A percentile compares a stretch with the other conserved stretches of the same genome.
These are phyloP conservation scores for Drosophila borborema DNA, from an alignment of 2,888 invertebrate species.

Conservation along the genomic window DNA sequence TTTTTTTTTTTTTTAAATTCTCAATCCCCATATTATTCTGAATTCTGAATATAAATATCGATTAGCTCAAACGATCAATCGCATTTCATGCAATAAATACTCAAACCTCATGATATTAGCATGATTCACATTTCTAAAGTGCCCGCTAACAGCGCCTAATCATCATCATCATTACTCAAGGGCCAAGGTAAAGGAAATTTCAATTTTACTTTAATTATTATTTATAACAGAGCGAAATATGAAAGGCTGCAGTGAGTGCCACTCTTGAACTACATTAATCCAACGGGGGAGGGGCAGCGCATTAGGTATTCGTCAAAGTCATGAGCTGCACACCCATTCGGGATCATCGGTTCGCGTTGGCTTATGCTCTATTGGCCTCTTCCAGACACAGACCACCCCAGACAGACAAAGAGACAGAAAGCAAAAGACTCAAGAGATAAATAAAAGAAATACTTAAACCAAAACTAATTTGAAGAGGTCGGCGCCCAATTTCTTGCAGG, in stretches of 20 bases:
- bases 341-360: conserved; percentile 25
- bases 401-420: conserved; percentile 8
- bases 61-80: not conserved
- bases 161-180: conserved; percentile 47
- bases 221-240: conserved; percentile 29
- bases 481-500: conserved; percentile 65
- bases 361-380: conserved; percentile 44
- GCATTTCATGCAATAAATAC: not conserved
- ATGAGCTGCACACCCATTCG: conserved; percentile 47
- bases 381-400: conserved; percentile 49
- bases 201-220: conserved; percentile 43
- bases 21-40: too few species aligned
- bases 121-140: conserved; percentile 17
- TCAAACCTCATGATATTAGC: not conserved
- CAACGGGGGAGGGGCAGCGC: conserved; percentile 25
- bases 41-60: too few species aligned
- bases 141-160: conserved; percentile 11
- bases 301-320: conserved; percentile 56
- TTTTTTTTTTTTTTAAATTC: too few species aligned
- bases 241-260: conserved; percentile 28
- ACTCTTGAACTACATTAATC: conserved; percentile 38
- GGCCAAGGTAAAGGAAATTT: conserved; percentile 25
- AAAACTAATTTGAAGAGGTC: conserved; percentile 54
- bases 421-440: conserved; percentile 1
- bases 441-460: conserved; percentile 18